Evolutionary conservation across 1,140 invertebrate species (phyloP).

Genomic region (Drosophila ananassae): DNA sequence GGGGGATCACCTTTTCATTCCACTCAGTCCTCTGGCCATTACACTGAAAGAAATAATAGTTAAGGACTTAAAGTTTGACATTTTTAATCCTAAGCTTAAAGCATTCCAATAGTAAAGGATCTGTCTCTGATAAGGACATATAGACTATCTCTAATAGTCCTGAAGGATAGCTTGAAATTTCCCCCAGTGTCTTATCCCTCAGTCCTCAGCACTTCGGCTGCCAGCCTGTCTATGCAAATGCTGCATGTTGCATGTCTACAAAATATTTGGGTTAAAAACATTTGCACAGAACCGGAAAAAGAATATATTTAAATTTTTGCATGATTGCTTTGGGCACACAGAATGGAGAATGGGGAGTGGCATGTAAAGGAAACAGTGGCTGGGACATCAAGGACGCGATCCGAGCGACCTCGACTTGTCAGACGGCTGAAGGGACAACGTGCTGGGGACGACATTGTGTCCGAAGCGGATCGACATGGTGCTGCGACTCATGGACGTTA

Average conservation of each 20-base stretch:
- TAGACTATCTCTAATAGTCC: too few relatives aligned
- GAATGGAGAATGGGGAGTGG: constrained; percentile 3
- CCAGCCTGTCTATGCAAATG: constrained; percentile 65
- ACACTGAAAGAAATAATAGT: neutral
- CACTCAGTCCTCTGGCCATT: neutral
- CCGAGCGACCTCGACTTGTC: neutral
- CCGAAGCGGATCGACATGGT: neutral
- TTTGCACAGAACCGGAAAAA: constrained; percentile 59
- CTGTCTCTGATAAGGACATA: too few relatives aligned
- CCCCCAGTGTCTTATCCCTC: constrained; percentile 31
- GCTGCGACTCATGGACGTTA: neutral
- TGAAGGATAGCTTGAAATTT: constrained; percentile 6
- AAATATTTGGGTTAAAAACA: constrained; percentile 81
- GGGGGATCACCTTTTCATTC: constrained; percentile 4
- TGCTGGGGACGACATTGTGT: neutral
- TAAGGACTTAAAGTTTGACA: neutral
- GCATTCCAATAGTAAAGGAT: too few relatives aligned
- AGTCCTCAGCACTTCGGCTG: constrained; percentile 13
- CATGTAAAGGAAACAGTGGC: too few relatives aligned
- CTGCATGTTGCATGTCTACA: constrained; percentile 79
- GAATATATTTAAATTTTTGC: constrained; percentile 73
- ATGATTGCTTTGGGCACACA: constrained; percentile 63
- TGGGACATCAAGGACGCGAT: constrained; percentile 6
- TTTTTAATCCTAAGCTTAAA: neutral
- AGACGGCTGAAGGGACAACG: neutral